phyloP scores from a whole-genome alignment of 2,113 vertebrate genomes.

The Psettodes erumei region DNA sequence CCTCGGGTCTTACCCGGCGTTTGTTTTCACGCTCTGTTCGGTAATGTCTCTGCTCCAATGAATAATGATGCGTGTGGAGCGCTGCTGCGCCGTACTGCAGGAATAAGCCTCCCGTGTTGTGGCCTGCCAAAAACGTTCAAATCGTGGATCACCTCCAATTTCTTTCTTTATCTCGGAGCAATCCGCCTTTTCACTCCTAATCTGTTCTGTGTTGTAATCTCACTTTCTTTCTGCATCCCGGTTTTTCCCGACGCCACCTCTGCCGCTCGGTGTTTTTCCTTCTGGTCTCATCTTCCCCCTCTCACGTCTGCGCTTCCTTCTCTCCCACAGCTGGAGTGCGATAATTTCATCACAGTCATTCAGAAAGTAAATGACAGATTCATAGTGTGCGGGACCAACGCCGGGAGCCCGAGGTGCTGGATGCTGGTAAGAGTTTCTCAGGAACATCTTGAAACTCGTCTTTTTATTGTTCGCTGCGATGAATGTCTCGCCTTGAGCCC shows the following conservation, averaged over 20 bases:
- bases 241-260: not conserved
- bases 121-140: constrained; percentile 45
- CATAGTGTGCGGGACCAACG: constrained; percentile 85
- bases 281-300: constrained; percentile 43
- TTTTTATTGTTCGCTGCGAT: not conserved
- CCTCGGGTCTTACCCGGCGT: not conserved
- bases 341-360: constrained; percentile 87
- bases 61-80: constrained; percentile 53
- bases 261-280: not conserved
- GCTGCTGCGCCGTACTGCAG: constrained; percentile 33
- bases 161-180: constrained; percentile 30
- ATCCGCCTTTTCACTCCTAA: constrained; percentile 24
- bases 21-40: constrained; percentile 25
- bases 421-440: constrained; percentile 80
- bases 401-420: constrained; percentile 86
- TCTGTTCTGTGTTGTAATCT: constrained; percentile 27
- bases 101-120: constrained; percentile 36
- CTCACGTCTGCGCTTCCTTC: not conserved
- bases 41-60: constrained; percentile 26
- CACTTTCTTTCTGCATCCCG: constrained; percentile 38
- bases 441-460: not conserved
- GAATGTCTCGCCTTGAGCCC: not conserved
- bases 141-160: constrained; percentile 32
- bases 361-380: constrained; percentile 83
- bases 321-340: constrained; percentile 79